Conservation (phyloP, 2,888 invertebrate species). For the Chrysodeixis includens region DNA sequence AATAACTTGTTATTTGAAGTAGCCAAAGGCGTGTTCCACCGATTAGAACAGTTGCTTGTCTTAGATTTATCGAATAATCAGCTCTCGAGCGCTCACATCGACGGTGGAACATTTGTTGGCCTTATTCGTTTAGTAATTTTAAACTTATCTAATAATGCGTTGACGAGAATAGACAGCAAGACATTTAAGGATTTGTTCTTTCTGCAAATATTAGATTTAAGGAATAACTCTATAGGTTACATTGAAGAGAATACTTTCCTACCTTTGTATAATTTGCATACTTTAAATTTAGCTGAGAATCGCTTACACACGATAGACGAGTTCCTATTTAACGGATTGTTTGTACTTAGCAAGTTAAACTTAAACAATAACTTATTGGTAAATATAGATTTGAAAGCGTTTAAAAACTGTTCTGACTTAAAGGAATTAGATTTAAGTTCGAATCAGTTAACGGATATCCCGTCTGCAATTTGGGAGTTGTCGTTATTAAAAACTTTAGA, state of each 20-base stretch:
- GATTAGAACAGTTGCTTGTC: conserved; percentile 95
- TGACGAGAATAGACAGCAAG: conserved; percentile 94
- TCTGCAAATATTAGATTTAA: conserved; percentile 95
- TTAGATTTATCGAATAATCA: conserved; percentile 96
- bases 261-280: conserved; percentile 96
- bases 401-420: conserved; percentile 95
- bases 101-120: conserved; percentile 95
- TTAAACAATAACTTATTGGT: conserved; percentile 95
- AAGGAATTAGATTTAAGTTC: conserved; percentile 97
- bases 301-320: conserved; percentile 94
- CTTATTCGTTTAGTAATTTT: conserved; percentile 95
- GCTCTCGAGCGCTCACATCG: conserved; percentile 95
- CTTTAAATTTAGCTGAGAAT: conserved; percentile 96
- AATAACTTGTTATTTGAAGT: conserved; percentile 96
- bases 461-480: conserved; percentile 94
- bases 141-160: conserved; percentile 95
- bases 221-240: conserved; percentile 96
- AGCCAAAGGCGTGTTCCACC: conserved; percentile 95
- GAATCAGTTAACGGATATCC: conserved; percentile 94
- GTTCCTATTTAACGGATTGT: conserved; percentile 94
- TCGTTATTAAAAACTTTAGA: conserved; percentile 96
- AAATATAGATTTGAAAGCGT: conserved; percentile 93
- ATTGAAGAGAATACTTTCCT: conserved; percentile 96
- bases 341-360: conserved; percentile 94
- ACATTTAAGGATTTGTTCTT: conserved; percentile 96